These are phyloP conservation scores for Theocolax elegans DNA, from an alignment of 1,140 invertebrate species.

Conservation along the genomic window DNA sequence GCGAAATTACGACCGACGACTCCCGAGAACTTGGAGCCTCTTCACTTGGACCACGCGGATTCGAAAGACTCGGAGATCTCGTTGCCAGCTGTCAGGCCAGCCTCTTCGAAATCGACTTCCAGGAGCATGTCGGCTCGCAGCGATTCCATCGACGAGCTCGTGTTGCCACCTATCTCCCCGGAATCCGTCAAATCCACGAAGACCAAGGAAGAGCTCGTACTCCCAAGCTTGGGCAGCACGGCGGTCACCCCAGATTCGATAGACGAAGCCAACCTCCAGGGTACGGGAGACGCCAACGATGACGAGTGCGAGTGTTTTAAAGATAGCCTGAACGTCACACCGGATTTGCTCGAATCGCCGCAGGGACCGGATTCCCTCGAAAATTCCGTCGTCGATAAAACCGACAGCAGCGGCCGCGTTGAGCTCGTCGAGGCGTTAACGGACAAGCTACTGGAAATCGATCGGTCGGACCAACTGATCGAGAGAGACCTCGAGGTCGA, in stretches of 20 bases:
- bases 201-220: slow-evolving; percentile 46
- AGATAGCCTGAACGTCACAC: slow-evolving; percentile 55
- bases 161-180: slow-evolving; percentile 58
- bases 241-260: slow-evolving; percentile 30
- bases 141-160: slow-evolving; percentile 47
- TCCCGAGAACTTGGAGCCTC: background rate
- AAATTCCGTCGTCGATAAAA: slow-evolving; percentile 8
- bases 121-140: slow-evolving; percentile 43
- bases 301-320: too few relatives aligned
- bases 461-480: too few relatives aligned
- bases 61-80: slow-evolving; percentile 35
- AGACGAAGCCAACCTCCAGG: background rate
- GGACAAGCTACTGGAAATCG: slow-evolving; percentile 54
- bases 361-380: slow-evolving; percentile 51
- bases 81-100: slow-evolving; percentile 53
- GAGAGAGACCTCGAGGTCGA: too few relatives aligned
- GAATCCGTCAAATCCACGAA: slow-evolving; percentile 52
- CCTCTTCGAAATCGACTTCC: slow-evolving; percentile 24
- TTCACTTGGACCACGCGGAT: too few relatives aligned
- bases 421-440: slow-evolving; percentile 30
- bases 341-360: slow-evolving; percentile 38
- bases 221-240: slow-evolving; percentile 50
- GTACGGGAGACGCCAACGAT: background rate
- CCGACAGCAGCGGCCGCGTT: background rate
- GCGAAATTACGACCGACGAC: background rate